Base-by-base conservation (phyloP, 2,888 invertebrate species). In the Orchesella flavescens region DNA sequence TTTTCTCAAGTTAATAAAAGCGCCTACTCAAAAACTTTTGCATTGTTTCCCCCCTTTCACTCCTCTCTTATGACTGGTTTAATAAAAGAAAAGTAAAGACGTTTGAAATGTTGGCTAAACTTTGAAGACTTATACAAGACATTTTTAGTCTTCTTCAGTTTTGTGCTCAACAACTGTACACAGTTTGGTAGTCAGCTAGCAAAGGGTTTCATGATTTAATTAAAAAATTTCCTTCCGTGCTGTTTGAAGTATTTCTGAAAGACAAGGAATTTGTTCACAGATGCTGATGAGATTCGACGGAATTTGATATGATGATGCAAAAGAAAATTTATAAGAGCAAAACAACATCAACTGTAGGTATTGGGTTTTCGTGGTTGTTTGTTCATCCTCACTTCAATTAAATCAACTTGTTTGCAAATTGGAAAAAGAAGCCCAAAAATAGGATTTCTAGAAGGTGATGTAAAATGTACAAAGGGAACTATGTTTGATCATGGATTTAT, bases 151-250 rank as follows among this genome's bases (percentile, higher is more conserved):
- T 71, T 71, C 21, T 55, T 55, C 12, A 24, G 44, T 55, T 71
- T 34, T 71, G 53, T 55, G 53, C 46, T 21, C 23, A 23, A 61
- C 13, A 61, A 19, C 13, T 19, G 19, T 13, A 61, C 13, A 15
- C 61, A 61, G 19, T 4, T 23, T 13, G 21, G 61, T 13, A 3
- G 19, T 1, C 15, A 66, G 19, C 2, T 17, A 23, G 5, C 61
- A 21, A 3, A 53, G 13, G 53, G 55, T 46, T 53, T 75, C 65
- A 24, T 55, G 76, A 76, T 76, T 76, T 76, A 76, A 76, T 76
- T 76, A 76, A 76, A 76, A 76, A 66, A 55, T 59, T 76, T 76
- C 63, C 43, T 53, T 44, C 44, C 61, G 19, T 75, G 75, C 63
- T 75, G 55, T 61, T 68, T 19, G 19, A 68, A 49, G 19, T 19